Percentiles rank a stretch among this genome's conserved stretches.
These are phyloP conservation scores for Scolopax bukidnonensis DNA, from an alignment of 2,797 vertebrate genomes.

Conservation along the genomic window DNA sequence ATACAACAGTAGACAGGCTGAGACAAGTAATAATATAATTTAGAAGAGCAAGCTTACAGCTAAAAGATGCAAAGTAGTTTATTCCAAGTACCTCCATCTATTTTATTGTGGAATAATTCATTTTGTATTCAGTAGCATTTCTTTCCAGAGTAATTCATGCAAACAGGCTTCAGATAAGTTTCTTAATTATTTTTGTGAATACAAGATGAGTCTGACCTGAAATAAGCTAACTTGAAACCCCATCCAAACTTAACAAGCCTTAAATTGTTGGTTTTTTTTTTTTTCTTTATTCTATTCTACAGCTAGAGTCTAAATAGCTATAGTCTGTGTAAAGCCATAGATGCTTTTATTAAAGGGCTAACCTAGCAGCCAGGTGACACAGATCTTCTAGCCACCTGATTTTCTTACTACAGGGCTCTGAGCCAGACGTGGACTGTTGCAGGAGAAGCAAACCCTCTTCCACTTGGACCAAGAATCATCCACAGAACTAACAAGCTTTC, in stretches of 20 bases:
- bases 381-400: neutral
- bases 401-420: neutral
- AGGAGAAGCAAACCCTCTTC: neutral
- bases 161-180: constrained; percentile 1
- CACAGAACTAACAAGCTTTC: neutral
- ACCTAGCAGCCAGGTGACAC: neutral
- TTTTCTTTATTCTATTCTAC: neutral
- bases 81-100: constrained; percentile 25
- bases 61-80: constrained; percentile 53
- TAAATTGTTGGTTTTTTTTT: neutral
- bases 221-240: constrained; percentile 2
- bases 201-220: neutral
- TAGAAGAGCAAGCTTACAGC: constrained; percentile 8
- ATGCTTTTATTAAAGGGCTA: neutral
- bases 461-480: neutral
- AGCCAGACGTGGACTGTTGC: neutral
- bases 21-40: constrained; percentile 21
- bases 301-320: neutral
- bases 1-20: constrained; percentile 32
- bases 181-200: constrained; percentile 24
- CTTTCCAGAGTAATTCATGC: constrained; percentile 32
- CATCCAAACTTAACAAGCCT: constrained; percentile 6
- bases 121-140: constrained; percentile 29
- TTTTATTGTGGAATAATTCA: constrained; percentile 27
- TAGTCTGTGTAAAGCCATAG: neutral